Evolutionary conservation across 2,888 invertebrate genomes (phyloP), one percentile per base, ranked within the genome.

Genomic region (Conchocele bisecta): DNA sequence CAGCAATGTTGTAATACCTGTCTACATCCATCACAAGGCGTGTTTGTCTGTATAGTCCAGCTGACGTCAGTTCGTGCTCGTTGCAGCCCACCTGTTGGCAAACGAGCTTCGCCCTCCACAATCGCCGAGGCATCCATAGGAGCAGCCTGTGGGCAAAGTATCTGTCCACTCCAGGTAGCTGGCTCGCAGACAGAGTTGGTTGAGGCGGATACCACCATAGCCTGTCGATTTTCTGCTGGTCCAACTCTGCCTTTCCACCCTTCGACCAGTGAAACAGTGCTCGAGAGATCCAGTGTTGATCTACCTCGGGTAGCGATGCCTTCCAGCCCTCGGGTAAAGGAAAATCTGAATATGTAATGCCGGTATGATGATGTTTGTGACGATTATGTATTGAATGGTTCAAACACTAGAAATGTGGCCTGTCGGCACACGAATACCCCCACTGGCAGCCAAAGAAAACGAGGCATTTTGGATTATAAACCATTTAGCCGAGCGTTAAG

Each of bases 171-270:
- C 50, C 13, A 1, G 74, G 72, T 17, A 31, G 13, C 2, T 41
- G 26, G 39, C 22, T 54, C 31, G 15, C 17, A 13, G 29, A 35
- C 4, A 68, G 15, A 15, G 64, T 17, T 13, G 79, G 71, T 50
- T 70, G 68, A 13, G 76, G 81, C 11, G 81, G 79, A 48, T 79
- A 59, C 54, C 48, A 74, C 79, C 79, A 81, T n/a, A 77, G 41
- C 57, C 50, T 29, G 29, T 41, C 29, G 2, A 71, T 24, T 4
- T 44, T 33, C 17, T 26, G 24, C 4, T 24, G 26, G 20, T 60
- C 53, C 11, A 80, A 20, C 51, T 72, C 68, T 2, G 41, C 33
- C 15, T 35, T 44, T 11, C 74, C 72, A 22, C 17, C 48, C 33
- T 29, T 42, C 17, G 31, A 33, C 41, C 13, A 41, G 2, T 28